Conservation (phyloP, 1,140 invertebrate species). For the Anadara kagoshimensis region DNA sequence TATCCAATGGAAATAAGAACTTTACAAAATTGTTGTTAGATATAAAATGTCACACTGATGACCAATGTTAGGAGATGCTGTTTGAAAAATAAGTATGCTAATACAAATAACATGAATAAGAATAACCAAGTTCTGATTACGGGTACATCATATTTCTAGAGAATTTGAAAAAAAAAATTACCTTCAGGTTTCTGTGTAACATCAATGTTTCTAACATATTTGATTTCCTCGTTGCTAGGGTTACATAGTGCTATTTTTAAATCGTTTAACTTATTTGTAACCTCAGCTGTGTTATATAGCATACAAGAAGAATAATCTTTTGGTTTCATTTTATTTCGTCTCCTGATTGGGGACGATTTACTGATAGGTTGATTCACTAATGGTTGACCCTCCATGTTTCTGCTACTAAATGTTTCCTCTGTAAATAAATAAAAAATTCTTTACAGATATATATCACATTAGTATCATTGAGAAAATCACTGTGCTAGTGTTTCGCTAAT, state of each 20-base stretch:
- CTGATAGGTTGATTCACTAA: too few species aligned
- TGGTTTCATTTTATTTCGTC: constrained; percentile 33
- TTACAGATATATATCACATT: too few species aligned
- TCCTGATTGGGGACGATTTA: constrained; percentile 13
- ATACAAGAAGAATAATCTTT: constrained; percentile 40
- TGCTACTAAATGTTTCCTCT: too few species aligned
- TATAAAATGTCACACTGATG: too few species aligned
- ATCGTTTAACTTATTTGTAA: constrained; percentile 32
- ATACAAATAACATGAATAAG: neutral
- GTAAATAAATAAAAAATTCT: too few species aligned
- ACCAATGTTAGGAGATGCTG: neutral
- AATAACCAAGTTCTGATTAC: too few species aligned
- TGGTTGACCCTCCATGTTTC: too few species aligned
- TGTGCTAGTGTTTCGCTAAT: too few species aligned
- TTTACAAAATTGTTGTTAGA: neutral
- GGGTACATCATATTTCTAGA: too few species aligned
- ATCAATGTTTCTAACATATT: neutral
- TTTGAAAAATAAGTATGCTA: neutral
- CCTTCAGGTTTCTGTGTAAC: neutral
- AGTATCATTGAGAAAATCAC: too few species aligned
- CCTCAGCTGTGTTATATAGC: constrained; percentile 35
- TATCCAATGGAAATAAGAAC: neutral
- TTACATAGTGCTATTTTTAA: constrained; percentile 48
- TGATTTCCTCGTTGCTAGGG: constrained; percentile 30
- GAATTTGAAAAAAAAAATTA: neutral